phyloP scores from a whole-genome alignment of 2,797 vertebrate genomes.

The Columba guinea region DNA sequence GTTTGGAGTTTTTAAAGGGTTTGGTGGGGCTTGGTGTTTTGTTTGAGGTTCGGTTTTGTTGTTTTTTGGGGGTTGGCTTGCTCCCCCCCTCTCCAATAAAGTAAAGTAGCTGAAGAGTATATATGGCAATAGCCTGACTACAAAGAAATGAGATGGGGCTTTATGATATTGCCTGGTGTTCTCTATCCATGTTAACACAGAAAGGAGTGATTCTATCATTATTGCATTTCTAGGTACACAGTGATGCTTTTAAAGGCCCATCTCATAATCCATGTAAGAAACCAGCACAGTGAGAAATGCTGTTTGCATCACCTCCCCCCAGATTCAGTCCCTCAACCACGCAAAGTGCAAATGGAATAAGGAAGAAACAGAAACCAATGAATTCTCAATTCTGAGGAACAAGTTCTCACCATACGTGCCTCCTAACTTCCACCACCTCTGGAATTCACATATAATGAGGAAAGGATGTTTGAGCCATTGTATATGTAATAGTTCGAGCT shows the following conservation, averaged over 20 bases:
- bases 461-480: background rate
- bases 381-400: background rate
- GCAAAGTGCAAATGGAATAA: background rate
- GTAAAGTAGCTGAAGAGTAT: background rate
- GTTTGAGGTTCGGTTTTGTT: background rate
- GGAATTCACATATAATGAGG: background rate
- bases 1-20: background rate
- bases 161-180: background rate
- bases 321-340: background rate
- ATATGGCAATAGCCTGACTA: background rate
- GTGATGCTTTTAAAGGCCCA: background rate
- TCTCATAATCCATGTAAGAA: background rate
- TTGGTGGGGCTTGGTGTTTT: background rate
- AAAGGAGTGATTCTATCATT: background rate
- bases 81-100: background rate
- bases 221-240: background rate
- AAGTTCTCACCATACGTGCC: background rate
- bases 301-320: background rate
- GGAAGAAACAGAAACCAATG: background rate
- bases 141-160: background rate
- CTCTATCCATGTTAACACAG: background rate
- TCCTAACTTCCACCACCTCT: background rate
- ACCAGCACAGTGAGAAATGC: background rate
- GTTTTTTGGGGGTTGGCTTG: rapidly evolving
- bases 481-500: background rate